A percentile compares a stretch with the other conserved stretches of the same genome.
phyloP scores from a whole-genome alignment of 2,888 invertebrate species.

The Therioaphis trifolii region DNA sequence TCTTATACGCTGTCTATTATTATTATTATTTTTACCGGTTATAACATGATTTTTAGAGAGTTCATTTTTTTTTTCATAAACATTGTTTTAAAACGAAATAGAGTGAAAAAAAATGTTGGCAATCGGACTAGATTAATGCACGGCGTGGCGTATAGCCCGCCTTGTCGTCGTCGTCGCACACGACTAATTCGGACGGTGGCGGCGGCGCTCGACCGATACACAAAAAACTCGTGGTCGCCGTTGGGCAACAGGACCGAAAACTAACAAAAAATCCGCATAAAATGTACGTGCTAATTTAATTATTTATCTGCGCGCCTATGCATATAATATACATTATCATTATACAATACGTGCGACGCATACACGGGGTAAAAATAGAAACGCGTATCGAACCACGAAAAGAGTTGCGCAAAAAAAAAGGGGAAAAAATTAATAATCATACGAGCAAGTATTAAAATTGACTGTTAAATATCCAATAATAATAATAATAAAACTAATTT shows the following conservation, averaged over 20 bases:
- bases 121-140: constrained; percentile 13
- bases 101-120: not conserved
- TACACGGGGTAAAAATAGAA: not conserved
- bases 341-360: not conserved
- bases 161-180: constrained; percentile 16
- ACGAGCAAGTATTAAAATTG: too few relatives aligned
- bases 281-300: constrained; percentile 21
- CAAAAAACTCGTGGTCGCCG: not conserved
- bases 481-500: too few relatives aligned
- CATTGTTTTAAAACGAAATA: constrained; percentile 6
- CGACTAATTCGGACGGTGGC: constrained; percentile 22
- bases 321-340: not conserved
- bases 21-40: not conserved
- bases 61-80: not conserved
- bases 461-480: too few relatives aligned
- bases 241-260: constrained; percentile 46
- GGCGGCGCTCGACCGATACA: not conserved
- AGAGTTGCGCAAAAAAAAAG: constrained; percentile 5
- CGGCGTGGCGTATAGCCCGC: not conserved
- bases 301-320: constrained; percentile 24
- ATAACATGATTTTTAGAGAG: not conserved
- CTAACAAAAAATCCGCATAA: constrained; percentile 29
- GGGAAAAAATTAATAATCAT: not conserved
- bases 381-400: constrained; percentile 13
- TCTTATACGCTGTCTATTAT: not conserved